Evolutionary conservation across 2,797 vertebrate species (phyloP).

Genomic region (Cossypha niveicapilla): DNA sequence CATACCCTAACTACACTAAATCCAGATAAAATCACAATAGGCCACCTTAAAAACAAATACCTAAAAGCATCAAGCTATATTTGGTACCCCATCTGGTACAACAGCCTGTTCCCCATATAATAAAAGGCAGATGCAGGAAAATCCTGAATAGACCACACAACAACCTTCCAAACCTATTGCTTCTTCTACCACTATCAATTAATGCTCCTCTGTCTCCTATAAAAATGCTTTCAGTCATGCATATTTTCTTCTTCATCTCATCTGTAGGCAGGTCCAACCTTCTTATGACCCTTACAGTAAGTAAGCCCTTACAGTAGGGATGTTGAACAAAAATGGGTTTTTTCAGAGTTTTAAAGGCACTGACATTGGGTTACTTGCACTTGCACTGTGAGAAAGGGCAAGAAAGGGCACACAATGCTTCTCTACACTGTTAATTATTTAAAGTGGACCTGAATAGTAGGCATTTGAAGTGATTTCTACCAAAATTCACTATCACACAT

Average conservation of each 20-base stretch:
- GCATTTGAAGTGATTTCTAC: not conserved
- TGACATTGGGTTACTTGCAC: not conserved
- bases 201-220: not conserved
- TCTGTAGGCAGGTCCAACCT: not conserved
- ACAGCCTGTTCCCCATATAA: not conserved
- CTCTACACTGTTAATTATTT: not conserved
- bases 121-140: not conserved
- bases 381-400: not conserved
- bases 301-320: not conserved
- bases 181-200: not conserved
- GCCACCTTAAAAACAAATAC: not conserved
- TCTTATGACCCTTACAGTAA: not conserved
- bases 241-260: not conserved
- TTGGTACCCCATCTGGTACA: not conserved
- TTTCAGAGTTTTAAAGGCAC: not conserved
- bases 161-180: not conserved
- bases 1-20: not conserved
- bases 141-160: not conserved
- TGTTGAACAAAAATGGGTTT: accelerated
- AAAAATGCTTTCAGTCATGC: not conserved
- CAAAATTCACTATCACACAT: not conserved
- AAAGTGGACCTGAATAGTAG: not conserved
- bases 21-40: not conserved
- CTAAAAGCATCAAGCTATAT: not conserved
- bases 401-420: accelerated